Percentiles rank a stretch among this genome's conserved stretches.
phyloP scores from a whole-genome alignment of 1,140 invertebrate species.

The Neodiprion lecontei region DNA sequence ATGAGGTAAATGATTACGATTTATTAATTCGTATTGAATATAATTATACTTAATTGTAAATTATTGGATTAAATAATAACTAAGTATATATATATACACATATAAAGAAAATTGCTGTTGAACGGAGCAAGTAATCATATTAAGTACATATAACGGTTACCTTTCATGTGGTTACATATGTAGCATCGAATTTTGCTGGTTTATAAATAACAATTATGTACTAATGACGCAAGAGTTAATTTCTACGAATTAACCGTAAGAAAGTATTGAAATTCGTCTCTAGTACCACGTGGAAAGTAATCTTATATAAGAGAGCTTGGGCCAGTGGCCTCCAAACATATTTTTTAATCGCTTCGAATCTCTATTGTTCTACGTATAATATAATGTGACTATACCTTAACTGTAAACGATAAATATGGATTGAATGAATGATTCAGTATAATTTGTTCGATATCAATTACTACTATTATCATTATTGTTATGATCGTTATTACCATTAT shows the following conservation, averaged over 20 bases:
- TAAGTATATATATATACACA: conserved; percentile 46
- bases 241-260: too few species aligned
- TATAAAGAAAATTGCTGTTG: conserved; percentile 51
- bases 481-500: too few species aligned
- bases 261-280: background rate
- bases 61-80: conserved; percentile 46
- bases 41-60: conserved; percentile 44
- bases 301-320: conserved; percentile 54
- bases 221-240: too few species aligned
- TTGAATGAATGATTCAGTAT: conserved; percentile 5
- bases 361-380: conserved; percentile 24
- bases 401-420: background rate
- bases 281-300: conserved; percentile 30
- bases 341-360: conserved; percentile 54
- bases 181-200: too few species aligned
- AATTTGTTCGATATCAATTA: background rate
- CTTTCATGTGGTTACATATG: conserved; percentile 5
- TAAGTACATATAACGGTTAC: conserved; percentile 7
- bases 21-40: conserved; percentile 34
- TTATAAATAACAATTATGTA: too few species aligned
- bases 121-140: conserved; percentile 44
- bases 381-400: background rate
- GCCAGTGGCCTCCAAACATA: conserved; percentile 50
- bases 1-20: conserved; percentile 13
- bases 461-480: too few species aligned